Conservation (phyloP, 2,888 invertebrate species). For the Lepidocyrtoides sp. region DNA sequence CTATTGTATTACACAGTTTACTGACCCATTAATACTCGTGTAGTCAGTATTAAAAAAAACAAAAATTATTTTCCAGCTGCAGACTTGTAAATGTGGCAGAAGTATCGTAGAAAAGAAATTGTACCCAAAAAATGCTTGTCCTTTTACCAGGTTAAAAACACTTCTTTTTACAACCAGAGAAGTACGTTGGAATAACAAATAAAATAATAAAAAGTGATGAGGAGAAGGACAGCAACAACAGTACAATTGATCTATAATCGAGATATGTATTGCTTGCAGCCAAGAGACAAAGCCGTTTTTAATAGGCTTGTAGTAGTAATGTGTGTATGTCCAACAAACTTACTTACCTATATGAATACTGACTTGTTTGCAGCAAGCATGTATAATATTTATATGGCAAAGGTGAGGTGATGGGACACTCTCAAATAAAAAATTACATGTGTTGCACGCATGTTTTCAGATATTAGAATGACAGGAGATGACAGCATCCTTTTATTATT, state of each 20-base stretch:
- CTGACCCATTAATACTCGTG: slow-evolving; percentile 48
- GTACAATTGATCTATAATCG: slow-evolving; percentile 47
- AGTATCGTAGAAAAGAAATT: background rate
- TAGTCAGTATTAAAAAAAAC: too few relatives aligned
- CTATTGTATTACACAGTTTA: slow-evolving; percentile 51
- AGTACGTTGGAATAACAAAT: background rate
- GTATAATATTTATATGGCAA: slow-evolving; percentile 42
- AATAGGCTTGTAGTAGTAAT: slow-evolving; percentile 6
- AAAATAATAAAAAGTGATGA: background rate
- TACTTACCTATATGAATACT: background rate
- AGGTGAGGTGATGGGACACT: slow-evolving; percentile 48
- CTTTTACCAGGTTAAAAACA: slow-evolving; percentile 54
- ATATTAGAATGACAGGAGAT: slow-evolving; percentile 76
- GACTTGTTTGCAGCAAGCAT: slow-evolving; percentile 17
- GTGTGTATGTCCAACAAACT: background rate
- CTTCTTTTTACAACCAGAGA: background rate
- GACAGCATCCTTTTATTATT: slow-evolving; percentile 73
- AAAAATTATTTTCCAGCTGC: background rate
- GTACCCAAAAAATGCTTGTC: slow-evolving; percentile 37
- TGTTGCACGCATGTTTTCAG: slow-evolving; percentile 73
- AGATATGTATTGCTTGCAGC: slow-evolving; percentile 45
- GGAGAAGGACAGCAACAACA: background rate
- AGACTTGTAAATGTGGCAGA: background rate
- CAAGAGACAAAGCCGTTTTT: slow-evolving; percentile 15
- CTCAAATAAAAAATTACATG: slow-evolving; percentile 69